Base-by-base conservation (phyloP, 2,113 vertebrate species). In the Burhinus bistriatus region DNA sequence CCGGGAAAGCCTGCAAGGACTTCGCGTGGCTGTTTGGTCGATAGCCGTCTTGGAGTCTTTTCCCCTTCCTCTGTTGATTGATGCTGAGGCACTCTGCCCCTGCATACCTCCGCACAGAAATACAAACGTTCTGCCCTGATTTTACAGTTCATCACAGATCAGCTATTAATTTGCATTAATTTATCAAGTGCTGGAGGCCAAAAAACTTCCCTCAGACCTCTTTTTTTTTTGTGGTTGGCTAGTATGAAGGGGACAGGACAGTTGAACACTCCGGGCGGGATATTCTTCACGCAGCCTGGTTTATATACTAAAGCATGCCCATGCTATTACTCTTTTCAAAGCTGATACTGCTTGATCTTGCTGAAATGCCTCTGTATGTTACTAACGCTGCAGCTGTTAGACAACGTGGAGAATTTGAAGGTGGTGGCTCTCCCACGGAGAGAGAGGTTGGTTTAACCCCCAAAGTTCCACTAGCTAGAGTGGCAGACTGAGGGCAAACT, bases 181-280 rank as follows among this genome's bases (percentile, higher is more conserved):
- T 85, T 84, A 11, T 76, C 73, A 70, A 69, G 57, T 80, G 12
- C 38, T 64, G 6, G 59, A 80, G 13, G 22, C 38, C 64, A 91
- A 82, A 87, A 51, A 5, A 61, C 30, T 75, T 87, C 15, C 14
- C 21, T 61, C 57, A 82, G 58, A 64, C 38, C 9, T 23, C 4
- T 42, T 42, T 57, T 25, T n/a, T 70, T 27, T 19, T 12, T 1
- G 0, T n/a, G 83, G 17, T 26, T 90, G 54, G 52, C 38, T 77
- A n/a, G 19, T 29, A 25, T 18, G 9, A 62, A 69, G 22, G 11
- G 15, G 40, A 44, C 27, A 19, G 52, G n/a, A 47, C 71, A 44
- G 27, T 3, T 49, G 54, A 92, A 52, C 19, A 11, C 22, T n/a
- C 6, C 0, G 2, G 47, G 38, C 0, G 0, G 36, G 38, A 64